phyloP scores from a whole-genome alignment of 2,113 vertebrate genomes.

The Colossoma macropomum region DNA sequence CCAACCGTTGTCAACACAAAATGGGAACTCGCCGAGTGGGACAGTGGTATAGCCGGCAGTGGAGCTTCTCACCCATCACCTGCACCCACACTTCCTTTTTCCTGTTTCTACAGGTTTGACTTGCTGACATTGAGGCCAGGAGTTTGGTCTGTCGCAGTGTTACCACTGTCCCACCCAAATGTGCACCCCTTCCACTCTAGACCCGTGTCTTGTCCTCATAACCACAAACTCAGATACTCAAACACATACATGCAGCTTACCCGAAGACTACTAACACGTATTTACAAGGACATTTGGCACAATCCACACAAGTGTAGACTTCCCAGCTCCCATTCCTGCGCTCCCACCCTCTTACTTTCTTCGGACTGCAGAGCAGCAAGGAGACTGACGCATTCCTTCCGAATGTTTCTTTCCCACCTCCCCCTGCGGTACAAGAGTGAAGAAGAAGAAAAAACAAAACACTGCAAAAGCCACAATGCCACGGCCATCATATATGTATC shows the following conservation, averaged over 20 bases:
- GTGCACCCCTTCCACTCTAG: neutral
- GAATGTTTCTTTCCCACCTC: neutral
- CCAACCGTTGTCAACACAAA: slow-evolving; percentile 86
- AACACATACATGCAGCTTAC: slow-evolving; percentile 5
- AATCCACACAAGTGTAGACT: neutral
- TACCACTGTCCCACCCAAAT: neutral
- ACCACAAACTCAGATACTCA: neutral
- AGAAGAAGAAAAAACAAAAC: slow-evolving; percentile 44
- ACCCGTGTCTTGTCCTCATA: slow-evolving; percentile 3
- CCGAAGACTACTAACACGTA: neutral
- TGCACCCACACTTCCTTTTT: slow-evolving; percentile 13
- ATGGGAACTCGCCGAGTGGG: slow-evolving; percentile 88
- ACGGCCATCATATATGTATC: slow-evolving; percentile 67
- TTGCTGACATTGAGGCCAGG: slow-evolving; percentile 18
- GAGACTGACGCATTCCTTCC: slow-evolving; percentile 24
- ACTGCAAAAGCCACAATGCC: slow-evolving; percentile 70
- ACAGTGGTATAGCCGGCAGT: slow-evolving; percentile 85
- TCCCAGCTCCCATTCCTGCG: neutral
- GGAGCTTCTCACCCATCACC: slow-evolving; percentile 54
- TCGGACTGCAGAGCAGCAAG: slow-evolving; percentile 6
- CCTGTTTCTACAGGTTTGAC: slow-evolving; percentile 20
- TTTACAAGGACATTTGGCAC: slow-evolving; percentile 10
- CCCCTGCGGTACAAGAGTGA: neutral
- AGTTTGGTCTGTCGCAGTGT: neutral
- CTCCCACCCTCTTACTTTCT: neutral